A percentile compares a stretch with the other conserved stretches of the same genome.
These are phyloP conservation scores for Poeciliopsis paucimaculata DNA, from an alignment of 2,797 vertebrate species.

Conservation along the genomic window DNA sequence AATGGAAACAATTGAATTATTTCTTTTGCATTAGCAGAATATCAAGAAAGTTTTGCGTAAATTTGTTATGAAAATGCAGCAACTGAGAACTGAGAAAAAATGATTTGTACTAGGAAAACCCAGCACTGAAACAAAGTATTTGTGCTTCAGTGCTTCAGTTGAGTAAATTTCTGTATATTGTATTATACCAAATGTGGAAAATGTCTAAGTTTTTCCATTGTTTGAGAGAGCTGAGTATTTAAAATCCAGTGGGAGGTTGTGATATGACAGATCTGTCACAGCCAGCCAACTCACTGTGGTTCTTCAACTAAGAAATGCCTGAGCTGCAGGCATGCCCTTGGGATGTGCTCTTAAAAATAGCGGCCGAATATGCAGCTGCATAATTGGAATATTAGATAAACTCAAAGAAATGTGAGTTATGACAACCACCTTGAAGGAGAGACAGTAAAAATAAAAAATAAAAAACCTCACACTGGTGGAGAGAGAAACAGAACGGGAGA, in stretches of 20 bases:
- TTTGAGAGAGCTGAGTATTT: slow-evolving; percentile 16
- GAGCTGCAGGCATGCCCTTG: slow-evolving; percentile 52
- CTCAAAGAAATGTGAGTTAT: slow-evolving; percentile 71
- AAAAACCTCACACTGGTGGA: slow-evolving; percentile 27
- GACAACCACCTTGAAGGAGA: slow-evolving; percentile 62
- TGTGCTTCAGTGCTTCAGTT: not conserved
- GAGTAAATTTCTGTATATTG: not conserved
- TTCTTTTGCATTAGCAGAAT: too few species aligned
- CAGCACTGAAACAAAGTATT: not conserved
- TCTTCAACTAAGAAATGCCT: slow-evolving; percentile 17
- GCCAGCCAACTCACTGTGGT: slow-evolving; percentile 9
- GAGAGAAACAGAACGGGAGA: slow-evolving; percentile 30
- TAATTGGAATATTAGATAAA: slow-evolving; percentile 74
- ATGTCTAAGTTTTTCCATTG: slow-evolving; percentile 21
- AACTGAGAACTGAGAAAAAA: not conserved
- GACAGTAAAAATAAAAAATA: slow-evolving; percentile 47
- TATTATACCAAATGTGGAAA: slow-evolving; percentile 24
- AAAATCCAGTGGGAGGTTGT: slow-evolving; percentile 15
- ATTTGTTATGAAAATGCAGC: not conserved
- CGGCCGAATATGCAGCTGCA: slow-evolving; percentile 57
- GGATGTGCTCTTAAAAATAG: slow-evolving; percentile 56
- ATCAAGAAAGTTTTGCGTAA: too few species aligned
- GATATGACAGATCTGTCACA: slow-evolving; percentile 30
- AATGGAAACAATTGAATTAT: too few species aligned
- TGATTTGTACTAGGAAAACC: not conserved